Evolutionary conservation across 2,113 vertebrate genomes (phyloP).

Genomic region (Thymallus thymallus): DNA sequence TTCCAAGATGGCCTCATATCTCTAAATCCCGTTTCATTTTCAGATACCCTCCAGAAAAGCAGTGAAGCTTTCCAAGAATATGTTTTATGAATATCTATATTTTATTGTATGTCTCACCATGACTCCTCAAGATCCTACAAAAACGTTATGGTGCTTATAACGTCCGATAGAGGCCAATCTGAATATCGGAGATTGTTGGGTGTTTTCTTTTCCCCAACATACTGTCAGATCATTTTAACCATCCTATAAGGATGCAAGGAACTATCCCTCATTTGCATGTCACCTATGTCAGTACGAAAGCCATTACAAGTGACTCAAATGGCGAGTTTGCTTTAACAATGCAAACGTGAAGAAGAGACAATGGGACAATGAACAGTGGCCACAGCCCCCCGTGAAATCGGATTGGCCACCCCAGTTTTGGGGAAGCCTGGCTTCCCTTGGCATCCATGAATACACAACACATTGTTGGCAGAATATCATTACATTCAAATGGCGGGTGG

Average conservation of each 20-base stretch:
- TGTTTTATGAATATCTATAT: conserved; percentile 45
- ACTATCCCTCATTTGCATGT: background rate
- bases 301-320: background rate
- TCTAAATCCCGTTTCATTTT: conserved; percentile 46
- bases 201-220: no score
- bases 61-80: conserved; percentile 20
- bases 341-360: no score
- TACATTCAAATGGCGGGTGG: no score
- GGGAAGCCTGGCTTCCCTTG: no score
- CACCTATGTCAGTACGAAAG: conserved; percentile 3
- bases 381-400: no score
- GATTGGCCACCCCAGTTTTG: no score
- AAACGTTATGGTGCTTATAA: conserved; percentile 6
- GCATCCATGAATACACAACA: no score
- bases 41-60: conserved; percentile 37
- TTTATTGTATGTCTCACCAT: conserved; percentile 26
- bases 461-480: no score
- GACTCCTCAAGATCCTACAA: conserved; percentile 12
- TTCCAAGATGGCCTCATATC: conserved; percentile 46
- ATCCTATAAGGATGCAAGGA: conserved; percentile 2
- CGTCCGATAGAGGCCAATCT: no score
- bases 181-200: no score
- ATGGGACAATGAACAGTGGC: no score
- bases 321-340: background rate
- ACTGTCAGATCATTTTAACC: no score